Evolutionary conservation across 2,113 vertebrate species (phyloP).

Genomic region (Mesoclemmys tuberculata): DNA sequence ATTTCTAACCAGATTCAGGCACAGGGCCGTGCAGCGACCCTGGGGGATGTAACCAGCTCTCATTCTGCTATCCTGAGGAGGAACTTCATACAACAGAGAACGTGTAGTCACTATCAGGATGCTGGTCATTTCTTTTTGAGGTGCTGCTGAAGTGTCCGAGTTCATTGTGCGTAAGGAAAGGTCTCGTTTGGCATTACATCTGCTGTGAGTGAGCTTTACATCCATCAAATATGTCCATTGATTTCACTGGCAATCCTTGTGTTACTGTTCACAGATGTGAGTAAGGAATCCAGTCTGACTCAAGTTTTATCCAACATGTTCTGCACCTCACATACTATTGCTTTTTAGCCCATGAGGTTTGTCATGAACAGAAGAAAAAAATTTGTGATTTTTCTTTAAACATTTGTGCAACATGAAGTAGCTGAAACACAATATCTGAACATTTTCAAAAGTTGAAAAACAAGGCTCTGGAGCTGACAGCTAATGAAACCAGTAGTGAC

Average conservation of each 20-base stretch:
- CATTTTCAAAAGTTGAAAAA: neutral
- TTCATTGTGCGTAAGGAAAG: neutral
- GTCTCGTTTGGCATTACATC: neutral
- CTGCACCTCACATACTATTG: neutral
- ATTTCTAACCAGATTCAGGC: neutral
- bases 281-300: neutral
- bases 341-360: neutral
- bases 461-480: constrained; percentile 5
- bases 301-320: neutral
- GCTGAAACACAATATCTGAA: neutral
- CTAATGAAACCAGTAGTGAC: neutral
- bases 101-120: rapidly evolving
- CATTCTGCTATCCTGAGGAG: neutral
- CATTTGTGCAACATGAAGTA: neutral
- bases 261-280: constrained; percentile 1
- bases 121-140: neutral
- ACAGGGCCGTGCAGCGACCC: neutral
- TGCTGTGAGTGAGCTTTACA: neutral
- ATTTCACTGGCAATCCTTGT: neutral
- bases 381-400: neutral
- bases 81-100: neutral
- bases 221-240: neutral
- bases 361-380: constrained; percentile 1
- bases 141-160: neutral
- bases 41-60: neutral